phyloP scores from a whole-genome alignment of 2,797 vertebrate genomes.

The Typhlichthys eigenmanni region DNA sequence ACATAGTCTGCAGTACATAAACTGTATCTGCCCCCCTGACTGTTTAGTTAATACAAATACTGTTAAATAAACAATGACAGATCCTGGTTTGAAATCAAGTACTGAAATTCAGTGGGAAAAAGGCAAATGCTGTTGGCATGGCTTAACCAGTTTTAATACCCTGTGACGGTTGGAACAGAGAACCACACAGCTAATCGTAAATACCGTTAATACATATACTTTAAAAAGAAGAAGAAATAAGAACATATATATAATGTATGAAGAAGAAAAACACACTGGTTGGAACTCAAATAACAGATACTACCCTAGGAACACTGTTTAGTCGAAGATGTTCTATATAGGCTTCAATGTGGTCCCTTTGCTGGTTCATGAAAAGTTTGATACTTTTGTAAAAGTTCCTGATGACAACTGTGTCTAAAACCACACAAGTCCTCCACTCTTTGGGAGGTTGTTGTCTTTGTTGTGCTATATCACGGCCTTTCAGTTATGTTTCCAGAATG shows the following conservation, averaged over 20 bases:
- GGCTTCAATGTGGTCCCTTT: constrained; percentile 67
- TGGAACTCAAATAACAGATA: constrained; percentile 47
- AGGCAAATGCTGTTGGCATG: constrained; percentile 70
- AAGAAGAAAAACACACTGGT: constrained; percentile 37
- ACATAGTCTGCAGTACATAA: too few species aligned
- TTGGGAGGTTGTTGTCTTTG: constrained; percentile 45
- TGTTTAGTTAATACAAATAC: background rate
- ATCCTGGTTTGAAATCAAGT: constrained; percentile 28
- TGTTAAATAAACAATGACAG: constrained; percentile 44
- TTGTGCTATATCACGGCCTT: constrained; percentile 76
- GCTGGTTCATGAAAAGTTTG: constrained; percentile 75
- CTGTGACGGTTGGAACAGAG: constrained; percentile 78
- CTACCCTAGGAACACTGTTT: constrained; percentile 50
- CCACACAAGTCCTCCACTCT: constrained; percentile 57
- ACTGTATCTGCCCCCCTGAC: too few species aligned
- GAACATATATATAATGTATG: background rate
- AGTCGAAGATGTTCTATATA: constrained; percentile 55
- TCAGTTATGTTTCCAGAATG: constrained; percentile 39
- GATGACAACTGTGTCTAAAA: constrained; percentile 70
- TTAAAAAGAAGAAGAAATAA: constrained; percentile 48
- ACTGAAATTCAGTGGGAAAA: constrained; percentile 67
- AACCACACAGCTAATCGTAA: constrained; percentile 64
- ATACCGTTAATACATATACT: constrained; percentile 49
- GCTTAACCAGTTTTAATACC: constrained; percentile 74
- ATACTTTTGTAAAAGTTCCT: constrained; percentile 76